Percentiles rank a stretch among this genome's conserved stretches.
Evolutionary conservation across 2,113 vertebrate genomes (phyloP).

Genomic region (Hydropotes inermis): DNA sequence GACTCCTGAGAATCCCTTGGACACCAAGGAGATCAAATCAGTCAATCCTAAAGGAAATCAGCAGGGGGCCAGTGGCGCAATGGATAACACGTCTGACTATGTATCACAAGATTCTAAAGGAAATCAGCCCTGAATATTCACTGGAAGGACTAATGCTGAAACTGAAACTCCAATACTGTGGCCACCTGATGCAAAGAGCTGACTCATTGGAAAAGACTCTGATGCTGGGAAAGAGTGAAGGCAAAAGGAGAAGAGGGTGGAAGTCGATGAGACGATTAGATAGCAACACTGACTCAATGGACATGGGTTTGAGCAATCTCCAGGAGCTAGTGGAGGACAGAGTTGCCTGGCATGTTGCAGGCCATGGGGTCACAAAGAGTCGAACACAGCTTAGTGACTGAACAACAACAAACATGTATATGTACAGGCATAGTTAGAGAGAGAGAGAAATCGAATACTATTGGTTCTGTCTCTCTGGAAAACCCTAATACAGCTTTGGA

Average conservation of each 20-base stretch:
- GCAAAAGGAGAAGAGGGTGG: background rate
- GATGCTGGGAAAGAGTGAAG: background rate
- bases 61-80: background rate
- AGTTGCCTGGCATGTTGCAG: background rate
- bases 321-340: background rate
- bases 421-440: background rate
- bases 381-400: background rate
- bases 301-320: background rate
- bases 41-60: background rate
- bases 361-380: background rate
- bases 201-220: background rate
- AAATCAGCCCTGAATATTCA: background rate
- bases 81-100: rapidly evolving
- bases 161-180: background rate
- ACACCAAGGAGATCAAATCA: background rate
- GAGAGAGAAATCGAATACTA: background rate
- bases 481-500: background rate
- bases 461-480: background rate
- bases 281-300: background rate
- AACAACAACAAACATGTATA: background rate
- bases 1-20: background rate
- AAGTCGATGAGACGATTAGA: background rate
- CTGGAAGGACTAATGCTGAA: background rate
- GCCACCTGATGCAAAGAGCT: background rate
- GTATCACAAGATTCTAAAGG: background rate